A percentile compares a stretch with the other conserved stretches of the same genome.
These are phyloP conservation scores for Stigmatopora nigra DNA, from an alignment of 2,113 vertebrate genomes.

Conservation along the genomic window DNA sequence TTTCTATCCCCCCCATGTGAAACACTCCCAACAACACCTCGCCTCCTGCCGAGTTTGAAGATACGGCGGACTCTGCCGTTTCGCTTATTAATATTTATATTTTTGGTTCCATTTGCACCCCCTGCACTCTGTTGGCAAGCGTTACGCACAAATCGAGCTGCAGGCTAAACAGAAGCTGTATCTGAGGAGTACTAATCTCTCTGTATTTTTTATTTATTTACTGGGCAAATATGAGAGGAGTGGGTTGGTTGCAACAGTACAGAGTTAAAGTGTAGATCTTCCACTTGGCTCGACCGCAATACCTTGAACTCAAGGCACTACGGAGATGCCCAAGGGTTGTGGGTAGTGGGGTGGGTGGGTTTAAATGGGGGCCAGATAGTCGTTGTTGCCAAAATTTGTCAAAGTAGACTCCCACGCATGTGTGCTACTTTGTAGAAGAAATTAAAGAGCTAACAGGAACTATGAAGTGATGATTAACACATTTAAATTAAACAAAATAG, in stretches of 20 bases:
- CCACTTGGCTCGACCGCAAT: conserved; percentile 44
- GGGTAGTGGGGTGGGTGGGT: conserved; percentile 20
- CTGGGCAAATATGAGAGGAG: conserved; percentile 35
- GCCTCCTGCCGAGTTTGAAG: conserved; percentile 54
- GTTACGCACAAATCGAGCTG: conserved; percentile 57
- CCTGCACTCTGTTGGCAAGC: conserved; percentile 54
- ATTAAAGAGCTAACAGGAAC: not conserved
- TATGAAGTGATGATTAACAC: not conserved
- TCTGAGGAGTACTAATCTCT: conserved; percentile 61
- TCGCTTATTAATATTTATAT: conserved; percentile 65
- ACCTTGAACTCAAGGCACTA: conserved; percentile 31
- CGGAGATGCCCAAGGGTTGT: conserved; percentile 30
- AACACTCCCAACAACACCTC: conserved; percentile 43
- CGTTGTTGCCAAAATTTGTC: conserved; percentile 43
- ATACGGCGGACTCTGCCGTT: conserved; percentile 39
- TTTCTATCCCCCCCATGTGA: conserved; percentile 64
- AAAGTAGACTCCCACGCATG: conserved; percentile 41
- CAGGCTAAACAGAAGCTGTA: conserved; percentile 56
- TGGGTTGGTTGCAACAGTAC: conserved; percentile 33
- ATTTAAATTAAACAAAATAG: not conserved
- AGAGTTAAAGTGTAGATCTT: conserved; percentile 33
- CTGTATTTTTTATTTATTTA: conserved; percentile 37
- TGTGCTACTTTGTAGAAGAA: conserved; percentile 29
- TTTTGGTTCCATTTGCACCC: conserved; percentile 58
- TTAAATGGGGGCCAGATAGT: conserved; percentile 23